phyloP scores from a whole-genome alignment of 2,797 vertebrate genomes.

The Myotis myotis region DNA sequence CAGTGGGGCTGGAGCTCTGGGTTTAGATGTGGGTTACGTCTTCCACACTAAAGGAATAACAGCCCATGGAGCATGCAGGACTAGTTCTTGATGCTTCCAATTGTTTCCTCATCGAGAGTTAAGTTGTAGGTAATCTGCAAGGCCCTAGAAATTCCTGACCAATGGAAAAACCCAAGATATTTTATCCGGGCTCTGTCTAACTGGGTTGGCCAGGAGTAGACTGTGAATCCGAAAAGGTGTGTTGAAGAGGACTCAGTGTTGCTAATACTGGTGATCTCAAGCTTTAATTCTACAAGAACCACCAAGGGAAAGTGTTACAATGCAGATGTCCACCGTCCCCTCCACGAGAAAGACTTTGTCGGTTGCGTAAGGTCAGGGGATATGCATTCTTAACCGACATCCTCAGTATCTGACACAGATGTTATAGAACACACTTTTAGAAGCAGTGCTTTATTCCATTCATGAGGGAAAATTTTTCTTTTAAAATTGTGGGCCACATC shows the following conservation, averaged over 20 bases:
- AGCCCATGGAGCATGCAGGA: not conserved
- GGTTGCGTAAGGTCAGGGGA: not conserved
- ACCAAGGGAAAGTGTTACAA: not conserved
- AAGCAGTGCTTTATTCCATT: not conserved
- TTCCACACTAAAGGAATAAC: not conserved
- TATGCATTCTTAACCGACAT: not conserved
- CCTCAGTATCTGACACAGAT: not conserved
- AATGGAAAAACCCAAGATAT: not conserved
- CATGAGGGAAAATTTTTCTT: conserved; percentile 12
- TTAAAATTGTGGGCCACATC: not conserved
- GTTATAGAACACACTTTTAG: not conserved
- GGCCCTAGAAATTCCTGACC: not conserved
- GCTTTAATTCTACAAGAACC: not conserved
- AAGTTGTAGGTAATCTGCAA: not conserved
- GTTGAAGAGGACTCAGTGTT: not conserved
- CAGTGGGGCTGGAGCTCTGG: not conserved
- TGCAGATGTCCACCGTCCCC: not conserved
- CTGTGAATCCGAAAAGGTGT: not conserved
- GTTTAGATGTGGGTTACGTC: not conserved
- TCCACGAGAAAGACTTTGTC: not conserved
- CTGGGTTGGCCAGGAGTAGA: not conserved
- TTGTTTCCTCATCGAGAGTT: not conserved
- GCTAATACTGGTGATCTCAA: not conserved
- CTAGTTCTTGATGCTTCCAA: not conserved
- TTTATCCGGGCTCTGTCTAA: not conserved